Evolutionary conservation across 2,888 invertebrate species (phyloP).

Genomic region (Mythimna vitellina): DNA sequence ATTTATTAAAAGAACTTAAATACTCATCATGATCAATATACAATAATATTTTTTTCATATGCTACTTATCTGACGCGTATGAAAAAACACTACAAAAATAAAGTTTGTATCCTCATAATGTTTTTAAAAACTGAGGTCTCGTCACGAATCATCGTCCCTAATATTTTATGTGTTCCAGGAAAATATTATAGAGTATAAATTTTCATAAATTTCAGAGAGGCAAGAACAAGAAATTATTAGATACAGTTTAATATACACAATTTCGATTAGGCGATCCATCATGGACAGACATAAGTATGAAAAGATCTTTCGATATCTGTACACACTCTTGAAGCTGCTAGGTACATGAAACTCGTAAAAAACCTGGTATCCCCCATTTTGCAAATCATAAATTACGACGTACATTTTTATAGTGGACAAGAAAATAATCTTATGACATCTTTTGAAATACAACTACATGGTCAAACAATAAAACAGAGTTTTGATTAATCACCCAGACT

Average conservation of each 20-base stretch:
- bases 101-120: neutral
- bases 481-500: slow-evolving; percentile 39
- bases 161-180: neutral
- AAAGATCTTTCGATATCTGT: slow-evolving; percentile 32
- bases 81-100: neutral
- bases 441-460: slow-evolving; percentile 57
- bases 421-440: slow-evolving; percentile 59
- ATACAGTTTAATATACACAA: slow-evolving; percentile 15
- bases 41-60: neutral
- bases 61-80: neutral
- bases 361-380: slow-evolving; percentile 57
- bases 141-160: neutral
- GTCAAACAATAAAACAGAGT: slow-evolving; percentile 40
- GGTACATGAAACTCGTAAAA: slow-evolving; percentile 59
- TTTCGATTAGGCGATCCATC: slow-evolving; percentile 31
- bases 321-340: slow-evolving; percentile 41
- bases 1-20: slow-evolving; percentile 39
- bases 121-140: neutral
- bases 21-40: slow-evolving; percentile 10
- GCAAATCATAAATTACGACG: slow-evolving; percentile 62
- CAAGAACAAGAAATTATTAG: slow-evolving; percentile 3
- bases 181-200: slow-evolving; percentile 8
- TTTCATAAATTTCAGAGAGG: slow-evolving; percentile 18
- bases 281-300: slow-evolving; percentile 1
- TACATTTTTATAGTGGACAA: slow-evolving; percentile 61